Conservation (phyloP, 2,797 vertebrate species). For the Gambusia yucatana region DNA sequence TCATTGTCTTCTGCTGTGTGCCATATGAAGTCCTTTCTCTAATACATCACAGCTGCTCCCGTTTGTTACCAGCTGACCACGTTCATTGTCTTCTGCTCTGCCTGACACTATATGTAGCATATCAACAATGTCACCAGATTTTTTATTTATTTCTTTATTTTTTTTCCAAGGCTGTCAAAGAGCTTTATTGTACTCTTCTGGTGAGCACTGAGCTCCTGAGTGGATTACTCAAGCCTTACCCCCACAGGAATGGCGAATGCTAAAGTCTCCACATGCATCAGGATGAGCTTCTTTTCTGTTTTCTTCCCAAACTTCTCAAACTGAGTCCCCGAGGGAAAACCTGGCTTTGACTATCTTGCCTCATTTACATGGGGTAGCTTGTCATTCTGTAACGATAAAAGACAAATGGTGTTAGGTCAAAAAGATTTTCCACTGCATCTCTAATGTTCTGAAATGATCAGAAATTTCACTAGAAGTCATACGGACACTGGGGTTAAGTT, state of each 20-base stretch:
- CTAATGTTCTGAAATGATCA: neutral
- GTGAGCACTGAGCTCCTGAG: conserved; percentile 21
- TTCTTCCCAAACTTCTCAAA: conserved; percentile 27
- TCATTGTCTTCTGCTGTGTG: conserved; percentile 52
- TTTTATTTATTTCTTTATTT: neutral
- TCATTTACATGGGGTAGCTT: conserved; percentile 16
- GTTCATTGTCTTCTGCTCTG: neutral
- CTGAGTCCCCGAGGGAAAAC: conserved; percentile 29
- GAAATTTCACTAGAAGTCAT: neutral
- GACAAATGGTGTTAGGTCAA: conserved; percentile 10
- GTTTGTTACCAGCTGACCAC: conserved; percentile 31
- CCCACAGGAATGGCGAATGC: conserved; percentile 14
- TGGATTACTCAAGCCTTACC: conserved; percentile 33
- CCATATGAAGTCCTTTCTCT: conserved; percentile 54
- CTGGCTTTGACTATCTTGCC: conserved; percentile 10
- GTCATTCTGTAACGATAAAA: neutral
- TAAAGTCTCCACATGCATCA: conserved; percentile 31
- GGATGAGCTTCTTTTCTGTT: conserved; percentile 35
- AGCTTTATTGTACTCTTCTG: conserved; percentile 17
- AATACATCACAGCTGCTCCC: conserved; percentile 32
- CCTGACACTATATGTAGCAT: neutral
- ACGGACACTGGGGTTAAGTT: neutral
- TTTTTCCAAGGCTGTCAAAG: conserved; percentile 1
- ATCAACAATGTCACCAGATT: conserved; percentile 1
- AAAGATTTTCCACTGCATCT: conserved; percentile 1